phyloP scores from a whole-genome alignment of 2,113 vertebrate species.

The mouse (Mus musculus) region GRCm39 chr11:100991501-100992000 shows the following conservation, averaged over 20 bases:
- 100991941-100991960: background rate
- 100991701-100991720: background rate
- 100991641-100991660: background rate
- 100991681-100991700: background rate
- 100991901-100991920: background rate
- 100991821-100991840: conserved; percentile 88
- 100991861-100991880: conserved; percentile 92
- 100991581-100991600: background rate
- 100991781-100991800: conserved; percentile 93
- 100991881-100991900: conserved; percentile 87
- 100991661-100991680: background rate
- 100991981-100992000: background rate
- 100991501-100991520: background rate
- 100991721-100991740: background rate
- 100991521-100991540: too few relatives aligned
- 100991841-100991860: conserved; percentile 91
- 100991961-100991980: background rate
- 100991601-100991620: background rate
- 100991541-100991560: background rate
- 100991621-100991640: background rate
- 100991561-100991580: background rate
- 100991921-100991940: too few relatives aligned
- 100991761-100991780: conserved; percentile 95
- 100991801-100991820: conserved; percentile 95
- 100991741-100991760: conserved; percentile 94